Conservation (phyloP, 2,888 invertebrate species). For the Aphodius sticticus region DNA sequence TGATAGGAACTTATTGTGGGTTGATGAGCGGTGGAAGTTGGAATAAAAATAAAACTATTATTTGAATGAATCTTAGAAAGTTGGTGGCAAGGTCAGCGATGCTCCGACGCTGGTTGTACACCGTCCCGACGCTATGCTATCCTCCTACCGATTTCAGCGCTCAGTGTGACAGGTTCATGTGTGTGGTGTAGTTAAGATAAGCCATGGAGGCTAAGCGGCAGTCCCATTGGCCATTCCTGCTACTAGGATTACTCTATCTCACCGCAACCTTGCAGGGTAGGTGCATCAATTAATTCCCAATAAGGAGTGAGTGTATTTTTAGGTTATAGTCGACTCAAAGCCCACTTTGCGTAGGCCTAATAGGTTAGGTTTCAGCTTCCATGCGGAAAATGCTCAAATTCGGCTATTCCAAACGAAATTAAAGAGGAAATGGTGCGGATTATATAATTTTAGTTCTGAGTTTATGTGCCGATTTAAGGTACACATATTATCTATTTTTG, state of each 20-base stretch:
- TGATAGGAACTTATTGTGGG: slow-evolving; percentile 9
- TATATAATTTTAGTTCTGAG: background rate
- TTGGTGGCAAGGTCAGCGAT: slow-evolving; percentile 20
- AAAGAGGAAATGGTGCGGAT: background rate
- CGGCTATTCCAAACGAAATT: background rate
- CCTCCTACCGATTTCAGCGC: slow-evolving; percentile 56
- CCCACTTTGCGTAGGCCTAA: background rate
- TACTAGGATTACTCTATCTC: slow-evolving; percentile 65
- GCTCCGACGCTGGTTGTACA: slow-evolving; percentile 51
- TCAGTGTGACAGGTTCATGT: slow-evolving; percentile 60
- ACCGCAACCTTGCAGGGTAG: slow-evolving; percentile 66
- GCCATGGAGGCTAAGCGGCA: slow-evolving; percentile 66
- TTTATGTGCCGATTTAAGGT: background rate
- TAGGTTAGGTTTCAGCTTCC: background rate
- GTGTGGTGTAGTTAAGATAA: slow-evolving; percentile 60
- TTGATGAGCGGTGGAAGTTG: slow-evolving; percentile 11
- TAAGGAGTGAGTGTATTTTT: background rate
- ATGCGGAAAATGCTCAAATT: background rate
- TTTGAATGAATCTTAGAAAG: slow-evolving; percentile 32
- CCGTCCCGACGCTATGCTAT: slow-evolving; percentile 52
- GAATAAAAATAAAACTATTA: slow-evolving; percentile 31
- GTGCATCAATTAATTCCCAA: slow-evolving; percentile 45
- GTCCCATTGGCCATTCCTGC: slow-evolving; percentile 64
- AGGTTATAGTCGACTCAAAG: background rate
- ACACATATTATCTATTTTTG: background rate